These are phyloP conservation scores for Drosophila novamexicana DNA, from an alignment of 1,140 invertebrate genomes.

Conservation along the genomic window DNA sequence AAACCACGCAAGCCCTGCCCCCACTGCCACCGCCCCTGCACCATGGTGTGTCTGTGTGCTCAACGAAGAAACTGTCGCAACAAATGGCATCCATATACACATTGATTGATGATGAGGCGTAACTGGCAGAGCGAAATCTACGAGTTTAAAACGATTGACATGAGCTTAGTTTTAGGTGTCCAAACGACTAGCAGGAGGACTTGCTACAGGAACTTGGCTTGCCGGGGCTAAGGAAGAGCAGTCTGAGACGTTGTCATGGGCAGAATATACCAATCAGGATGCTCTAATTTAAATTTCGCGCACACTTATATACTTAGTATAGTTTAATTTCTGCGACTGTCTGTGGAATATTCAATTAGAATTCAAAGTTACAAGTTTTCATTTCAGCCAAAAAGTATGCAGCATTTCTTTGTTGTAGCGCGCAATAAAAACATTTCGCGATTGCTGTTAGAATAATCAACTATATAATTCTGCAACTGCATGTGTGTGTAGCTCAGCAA, in stretches of 20 bases:
- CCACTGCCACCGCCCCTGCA: background rate
- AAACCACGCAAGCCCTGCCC: too few relatives aligned
- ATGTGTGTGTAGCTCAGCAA: background rate
- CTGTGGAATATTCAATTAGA: too few relatives aligned
- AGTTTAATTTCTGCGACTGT: too few relatives aligned
- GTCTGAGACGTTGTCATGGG: too few relatives aligned
- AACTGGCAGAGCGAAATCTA: background rate
- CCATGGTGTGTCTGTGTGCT: conserved; percentile 12
- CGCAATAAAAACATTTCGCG: conserved; percentile 6
- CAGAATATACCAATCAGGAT: too few relatives aligned
- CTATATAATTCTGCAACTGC: conserved; percentile 1
- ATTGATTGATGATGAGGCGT: conserved; percentile 34
- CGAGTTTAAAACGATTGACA: background rate
- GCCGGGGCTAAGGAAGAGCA: too few relatives aligned
- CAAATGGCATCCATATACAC: background rate
- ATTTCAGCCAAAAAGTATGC: conserved; percentile 56
- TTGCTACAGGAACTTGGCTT: too few relatives aligned
- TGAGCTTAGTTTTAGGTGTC: background rate
- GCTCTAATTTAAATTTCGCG: too few relatives aligned
- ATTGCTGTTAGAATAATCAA: conserved; percentile 34
- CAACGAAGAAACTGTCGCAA: background rate
- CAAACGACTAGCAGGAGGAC: too few relatives aligned
- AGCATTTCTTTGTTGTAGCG: conserved; percentile 4
- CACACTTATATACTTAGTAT: too few relatives aligned
- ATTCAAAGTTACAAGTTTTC: background rate